Evolutionary conservation across 2,888 invertebrate genomes (phyloP), one percentile per base, ranked within the genome.

Genomic region (Lochmaea crataegi): DNA sequence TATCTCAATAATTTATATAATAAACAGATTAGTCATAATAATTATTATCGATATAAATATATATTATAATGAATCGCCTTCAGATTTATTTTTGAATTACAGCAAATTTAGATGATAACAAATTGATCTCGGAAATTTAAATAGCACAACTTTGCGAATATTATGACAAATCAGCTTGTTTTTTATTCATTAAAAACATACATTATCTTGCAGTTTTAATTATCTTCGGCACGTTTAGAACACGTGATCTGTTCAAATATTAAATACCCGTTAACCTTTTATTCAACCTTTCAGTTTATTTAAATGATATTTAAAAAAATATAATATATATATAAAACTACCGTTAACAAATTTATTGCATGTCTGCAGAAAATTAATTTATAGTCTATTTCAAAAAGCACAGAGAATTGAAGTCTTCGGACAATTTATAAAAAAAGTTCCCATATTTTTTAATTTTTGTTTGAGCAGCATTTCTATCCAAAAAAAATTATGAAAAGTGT

Each of bases 21-120:
- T 48, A 48, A 48, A 48, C 48, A 48, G 48, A n/a, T 48, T 48
- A 48, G 48, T 48, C 48, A 48, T 48, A 48, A 48, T 32, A 32
- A 32, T 32, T 48, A 6, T 48, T 6, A 48, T 48, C 48, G 48
- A 48, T 48, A 5, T 6, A n/a, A 48, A 48, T 48, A 48, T 7
- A 32, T 26, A 26, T 26, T 14, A 48, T 48, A 48, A 48, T 48
- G 12, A n/a, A n/a, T 48, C n/a, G 48, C 48, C 48, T 48, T 48
- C 14, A 48, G 48, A n/a, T 48, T n/a, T 6, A n/a, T 48, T 6
- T 48, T 48, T 48, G 4, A 48, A 48, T 48, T 48, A 48, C 7
- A 5, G 14, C 48, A 6, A 48, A n/a, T 14, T 45, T 45, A 2
- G 14, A 48, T 48, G 48, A 48, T 48, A 48, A 48, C n/a, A 48